Evolutionary conservation across 2,888 invertebrate genomes (phyloP), one percentile per base, ranked within the genome.

Genomic region (Schrankia costaestrigalis): DNA sequence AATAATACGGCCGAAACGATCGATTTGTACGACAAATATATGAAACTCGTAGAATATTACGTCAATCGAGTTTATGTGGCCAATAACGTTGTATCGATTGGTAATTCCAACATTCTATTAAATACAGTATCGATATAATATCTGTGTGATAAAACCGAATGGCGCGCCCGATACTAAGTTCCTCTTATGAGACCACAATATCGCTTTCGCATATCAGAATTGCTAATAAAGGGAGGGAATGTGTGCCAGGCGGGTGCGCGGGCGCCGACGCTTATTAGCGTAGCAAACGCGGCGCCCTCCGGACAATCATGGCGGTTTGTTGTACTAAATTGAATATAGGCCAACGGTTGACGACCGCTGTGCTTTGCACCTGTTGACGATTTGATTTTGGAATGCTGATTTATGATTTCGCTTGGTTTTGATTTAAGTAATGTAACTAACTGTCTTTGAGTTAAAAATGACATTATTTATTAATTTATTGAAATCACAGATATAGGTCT

Each of bases 161-260:
- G 72, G 74, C 63, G 66, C 57, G 41, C 56, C 56, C 56, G 63
- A 60, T 63, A 61, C 61, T 67, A 61, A 69, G 74, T 56, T 71
- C 72, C 74, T 77, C 80, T 81, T 82, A 81, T 80, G 75, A 77
- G 74, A 65, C 65, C 69, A 69, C 67, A 68, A 72, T 79, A 81
- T 80, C 71, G 80, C 78, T 82, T 81, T 80, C 78, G 75, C 77
- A 64, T 78, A 84, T 85, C 83, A 65, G 84, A 82, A 81, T 85
- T 83, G 83, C 79, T 81, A 85, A 84, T 83, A 82, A 73, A 77
- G 71, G 71, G 61, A 66, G 76, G 47, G 71, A 78, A 80, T 80
- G 78, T 82, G 67, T 79, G 77, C 72, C 74, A 67, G 44, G 54
- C 55, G 48, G 53, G 63, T 63, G 74, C 72, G 64, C 59, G 59